Percentiles rank a stretch among this genome's conserved stretches.
These are phyloP conservation scores for Cacatua alba DNA, from an alignment of 2,113 vertebrate genomes.

Conservation along the genomic window DNA sequence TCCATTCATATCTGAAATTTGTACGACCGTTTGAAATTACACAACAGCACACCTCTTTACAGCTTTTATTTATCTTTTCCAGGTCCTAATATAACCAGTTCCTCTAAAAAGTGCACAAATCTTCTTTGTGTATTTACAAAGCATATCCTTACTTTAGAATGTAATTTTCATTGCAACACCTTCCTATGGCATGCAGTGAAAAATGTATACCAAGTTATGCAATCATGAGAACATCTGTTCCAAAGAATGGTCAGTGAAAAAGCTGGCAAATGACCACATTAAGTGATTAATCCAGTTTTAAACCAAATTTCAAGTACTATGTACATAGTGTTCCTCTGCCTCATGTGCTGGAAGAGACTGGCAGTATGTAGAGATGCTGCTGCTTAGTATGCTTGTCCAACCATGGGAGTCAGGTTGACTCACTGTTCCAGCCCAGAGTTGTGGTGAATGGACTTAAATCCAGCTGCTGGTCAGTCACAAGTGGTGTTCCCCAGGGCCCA, in stretches of 20 bases:
- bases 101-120: not conserved
- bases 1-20: not conserved
- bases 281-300: not conserved
- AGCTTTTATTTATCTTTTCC: not conserved
- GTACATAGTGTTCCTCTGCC: not conserved
- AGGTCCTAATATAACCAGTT: not conserved
- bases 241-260: not conserved
- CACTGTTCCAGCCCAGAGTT: not conserved
- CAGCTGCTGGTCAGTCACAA: not conserved
- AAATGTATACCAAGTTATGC: rapidly evolving
- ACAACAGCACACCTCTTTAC: not conserved
- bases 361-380: not conserved
- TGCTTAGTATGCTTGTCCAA: not conserved
- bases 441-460: not conserved
- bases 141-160: not conserved
- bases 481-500: not conserved
- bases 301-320: not conserved
- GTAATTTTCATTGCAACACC: not conserved
- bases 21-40: not conserved
- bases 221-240: not conserved
- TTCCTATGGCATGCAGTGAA: not conserved
- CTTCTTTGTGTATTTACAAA: not conserved
- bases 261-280: not conserved
- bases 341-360: not conserved
- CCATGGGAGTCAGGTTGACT: not conserved